Percentiles rank a stretch among this genome's conserved stretches.
Evolutionary conservation across 2,797 vertebrate species (phyloP).

Genomic region (Anguilla obscura): DNA sequence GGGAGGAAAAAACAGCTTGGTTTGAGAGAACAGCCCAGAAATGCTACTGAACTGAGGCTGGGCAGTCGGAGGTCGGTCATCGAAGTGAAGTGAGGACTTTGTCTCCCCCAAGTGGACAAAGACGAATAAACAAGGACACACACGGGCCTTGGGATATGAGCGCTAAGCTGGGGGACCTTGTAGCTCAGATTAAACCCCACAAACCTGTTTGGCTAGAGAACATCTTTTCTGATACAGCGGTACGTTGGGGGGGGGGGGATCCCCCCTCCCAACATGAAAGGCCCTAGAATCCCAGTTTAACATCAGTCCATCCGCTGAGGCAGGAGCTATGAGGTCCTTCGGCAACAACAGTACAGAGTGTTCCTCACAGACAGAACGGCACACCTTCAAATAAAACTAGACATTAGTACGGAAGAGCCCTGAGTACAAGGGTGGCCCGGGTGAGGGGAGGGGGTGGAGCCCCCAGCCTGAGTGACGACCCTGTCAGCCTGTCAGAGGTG

Average conservation of each 20-base stretch:
- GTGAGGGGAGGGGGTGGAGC: constrained; percentile 45
- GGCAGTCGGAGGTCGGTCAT: neutral
- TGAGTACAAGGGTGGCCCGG: constrained; percentile 55
- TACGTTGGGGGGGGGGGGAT: neutral
- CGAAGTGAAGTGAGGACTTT: neutral
- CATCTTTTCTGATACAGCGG: neutral
- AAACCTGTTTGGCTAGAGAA: neutral
- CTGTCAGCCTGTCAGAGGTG: constrained; percentile 80
- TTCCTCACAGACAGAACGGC: constrained; percentile 43
- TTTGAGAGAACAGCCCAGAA: neutral
- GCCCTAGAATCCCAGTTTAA: constrained; percentile 21
- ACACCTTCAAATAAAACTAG: constrained; percentile 51
- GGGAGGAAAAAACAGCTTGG: neutral
- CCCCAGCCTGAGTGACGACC: constrained; percentile 72
- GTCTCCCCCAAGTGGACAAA: constrained; percentile 1
- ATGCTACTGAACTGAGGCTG: neutral
- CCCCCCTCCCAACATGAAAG: constrained; percentile 42
- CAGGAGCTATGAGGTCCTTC: constrained; percentile 37
- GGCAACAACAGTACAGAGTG: constrained; percentile 33
- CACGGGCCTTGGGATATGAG: no score
- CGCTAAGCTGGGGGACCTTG: neutral
- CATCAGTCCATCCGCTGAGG: constrained; percentile 38
- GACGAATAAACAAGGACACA: constrained; percentile 6
- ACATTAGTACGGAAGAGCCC: constrained; percentile 21
- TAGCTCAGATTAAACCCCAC: neutral